Conservation (phyloP, 1,140 invertebrate genomes). For the Drosophila arawakana region DNA sequence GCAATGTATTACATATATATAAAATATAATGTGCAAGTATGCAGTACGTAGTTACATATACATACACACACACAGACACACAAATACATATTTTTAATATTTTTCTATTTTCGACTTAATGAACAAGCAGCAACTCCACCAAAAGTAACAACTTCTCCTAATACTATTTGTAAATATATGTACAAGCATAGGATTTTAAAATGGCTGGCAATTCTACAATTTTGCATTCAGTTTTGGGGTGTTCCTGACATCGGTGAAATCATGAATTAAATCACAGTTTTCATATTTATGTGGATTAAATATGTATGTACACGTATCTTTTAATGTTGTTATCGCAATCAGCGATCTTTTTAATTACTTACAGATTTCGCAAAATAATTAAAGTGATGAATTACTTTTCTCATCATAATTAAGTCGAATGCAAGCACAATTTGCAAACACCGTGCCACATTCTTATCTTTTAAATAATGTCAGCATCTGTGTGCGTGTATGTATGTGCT, state of each 20-base stretch:
- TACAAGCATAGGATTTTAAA: neutral
- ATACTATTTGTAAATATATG: neutral
- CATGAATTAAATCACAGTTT: constrained; percentile 44
- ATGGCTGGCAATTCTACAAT: neutral
- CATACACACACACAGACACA: neutral
- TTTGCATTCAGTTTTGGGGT: constrained; percentile 12
- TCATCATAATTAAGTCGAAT: neutral
- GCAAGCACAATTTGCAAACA: no score
- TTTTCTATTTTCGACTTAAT: no score
- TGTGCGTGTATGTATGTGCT: no score
- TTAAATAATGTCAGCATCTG: no score
- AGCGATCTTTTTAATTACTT: neutral
- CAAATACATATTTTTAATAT: neutral
- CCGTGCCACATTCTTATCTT: no score
- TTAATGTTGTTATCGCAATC: neutral
- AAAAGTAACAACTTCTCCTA: no score
- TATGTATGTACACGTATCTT: constrained; percentile 4
- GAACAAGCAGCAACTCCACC: no score
- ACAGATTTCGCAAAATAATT: neutral
- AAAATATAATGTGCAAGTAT: constrained; percentile 2
- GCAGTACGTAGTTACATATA: neutral
- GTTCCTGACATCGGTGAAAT: constrained; percentile 29
- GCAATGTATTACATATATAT: neutral
- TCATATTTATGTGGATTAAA: neutral
- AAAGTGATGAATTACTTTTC: neutral